phyloP scores from a whole-genome alignment of 2,888 invertebrate species.

The Reticulitermes lucifugus region DNA sequence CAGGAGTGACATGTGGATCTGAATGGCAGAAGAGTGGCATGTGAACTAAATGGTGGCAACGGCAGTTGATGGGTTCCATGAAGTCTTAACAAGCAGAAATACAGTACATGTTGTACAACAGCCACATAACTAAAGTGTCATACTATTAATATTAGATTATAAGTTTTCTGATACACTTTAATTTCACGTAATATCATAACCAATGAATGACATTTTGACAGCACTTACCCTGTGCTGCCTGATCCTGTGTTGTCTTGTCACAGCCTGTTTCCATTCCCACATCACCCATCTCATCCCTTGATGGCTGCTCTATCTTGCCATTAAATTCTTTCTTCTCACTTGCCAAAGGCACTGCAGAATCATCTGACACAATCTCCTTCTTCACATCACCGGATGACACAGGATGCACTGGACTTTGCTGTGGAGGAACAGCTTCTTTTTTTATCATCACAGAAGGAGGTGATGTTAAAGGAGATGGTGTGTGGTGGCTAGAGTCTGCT shows the following conservation, averaged over 20 bases:
- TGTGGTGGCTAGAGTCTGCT: slow-evolving; percentile 40
- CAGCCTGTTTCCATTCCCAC: slow-evolving; percentile 30
- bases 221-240: slow-evolving; percentile 48
- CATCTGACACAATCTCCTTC: slow-evolving; percentile 78
- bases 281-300: slow-evolving; percentile 29
- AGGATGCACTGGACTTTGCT: slow-evolving; percentile 66
- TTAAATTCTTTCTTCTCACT: slow-evolving; percentile 66
- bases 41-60: too few relatives aligned
- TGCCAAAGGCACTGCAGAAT: slow-evolving; percentile 72
- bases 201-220: too few relatives aligned
- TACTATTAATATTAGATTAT: too few relatives aligned
- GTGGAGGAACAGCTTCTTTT: slow-evolving; percentile 55
- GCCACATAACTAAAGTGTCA: too few relatives aligned
- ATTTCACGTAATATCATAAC: too few relatives aligned
- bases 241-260: slow-evolving; percentile 47
- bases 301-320: slow-evolving; percentile 64
- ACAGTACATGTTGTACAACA: too few relatives aligned
- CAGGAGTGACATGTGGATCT: too few relatives aligned
- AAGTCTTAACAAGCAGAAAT: too few relatives aligned
- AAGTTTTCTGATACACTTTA: too few relatives aligned
- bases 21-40: too few relatives aligned
- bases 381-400: slow-evolving; percentile 69
- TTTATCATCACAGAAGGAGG: slow-evolving; percentile 58
- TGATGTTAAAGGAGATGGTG: slow-evolving; percentile 54
- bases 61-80: too few relatives aligned